phyloP scores from a whole-genome alignment of 1,140 invertebrate species.

The Brachionus plicatilis region DNA sequence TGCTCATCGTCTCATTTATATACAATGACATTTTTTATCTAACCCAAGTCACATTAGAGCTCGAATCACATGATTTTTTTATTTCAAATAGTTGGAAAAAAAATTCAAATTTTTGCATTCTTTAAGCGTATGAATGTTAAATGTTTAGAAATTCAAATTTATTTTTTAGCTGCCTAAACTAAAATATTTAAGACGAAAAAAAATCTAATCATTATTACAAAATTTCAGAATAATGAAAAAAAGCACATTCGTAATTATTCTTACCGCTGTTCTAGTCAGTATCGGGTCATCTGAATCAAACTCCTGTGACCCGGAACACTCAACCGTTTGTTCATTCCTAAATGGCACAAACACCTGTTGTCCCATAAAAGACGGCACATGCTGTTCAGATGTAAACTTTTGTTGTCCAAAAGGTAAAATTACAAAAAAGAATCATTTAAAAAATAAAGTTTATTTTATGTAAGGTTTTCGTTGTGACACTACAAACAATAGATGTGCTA shows the following conservation, averaged over 20 bases:
- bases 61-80: not conserved
- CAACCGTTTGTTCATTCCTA: not conserved
- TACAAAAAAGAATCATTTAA: not conserved
- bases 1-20: not conserved
- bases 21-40: not conserved
- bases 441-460: too few relatives aligned
- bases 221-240: not conserved
- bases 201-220: not conserved
- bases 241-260: not conserved
- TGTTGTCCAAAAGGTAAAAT: slow-evolving; percentile 37
- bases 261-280: not conserved
- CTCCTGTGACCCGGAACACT: not conserved
- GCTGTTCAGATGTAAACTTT: slow-evolving; percentile 9
- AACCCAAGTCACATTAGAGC: not conserved
- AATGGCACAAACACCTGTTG: slow-evolving; percentile 30
- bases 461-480: slow-evolving; percentile 8
- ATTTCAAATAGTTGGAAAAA: not conserved
- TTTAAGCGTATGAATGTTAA: not conserved
- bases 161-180: not conserved
- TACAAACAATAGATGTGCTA: not conserved
- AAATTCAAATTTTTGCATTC: not conserved
- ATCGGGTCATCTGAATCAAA: not conserved
- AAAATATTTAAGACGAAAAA: not conserved
- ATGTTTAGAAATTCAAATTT: not conserved
- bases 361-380: slow-evolving; percentile 29